Evolutionary conservation across 2,888 invertebrate genomes (phyloP), one percentile per base, ranked within the genome.

Genomic region (Oxyteleia sp.): DNA sequence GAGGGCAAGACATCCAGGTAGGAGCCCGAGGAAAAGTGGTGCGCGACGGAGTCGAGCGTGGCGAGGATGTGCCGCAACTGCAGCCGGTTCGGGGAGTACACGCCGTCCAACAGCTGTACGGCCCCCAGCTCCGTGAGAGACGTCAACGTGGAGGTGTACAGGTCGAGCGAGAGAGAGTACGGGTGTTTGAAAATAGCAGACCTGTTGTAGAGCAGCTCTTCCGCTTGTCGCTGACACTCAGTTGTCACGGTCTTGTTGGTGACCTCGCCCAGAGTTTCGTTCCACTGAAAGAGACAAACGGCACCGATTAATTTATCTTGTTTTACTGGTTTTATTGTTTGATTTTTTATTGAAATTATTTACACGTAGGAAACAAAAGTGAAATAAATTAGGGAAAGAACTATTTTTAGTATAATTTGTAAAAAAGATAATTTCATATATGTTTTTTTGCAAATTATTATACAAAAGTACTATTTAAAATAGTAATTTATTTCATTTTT

Each of bases 81-180:
- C 32, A 75, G 53, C 76, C 87, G 88, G 74, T 92, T 87, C 18
- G 84, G 78, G 18, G 55, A 80, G 78, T 92, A 93, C 35, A 85
- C 61, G 20, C 82, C 83, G 49, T 87, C 86, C 1, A 76, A 55
- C 10, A 87, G 16, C 8, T 59, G 79, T 53, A 91, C 69, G 41
- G 90, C 88, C 64, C 86, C 89, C 81, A 88, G 87, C 11, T 87
- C 78, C 49, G 82, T 51, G 32, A 93, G 89, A 78, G 89, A 91
- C 47, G 85, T 81, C 66, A 92, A 82, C 15, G 92, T 89, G 3
- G 92, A 87, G 66, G 87, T 84, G 84, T 90, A 91, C n/a, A 94
- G 89, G 85, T 97, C 97, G 85, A 97, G 94, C 43, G 96, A 96
- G 75, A 97, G 94, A 86, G 96, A 95, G 93, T 96, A 97, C 0